Base-by-base conservation (phyloP, 2,797 vertebrate genomes). In the Picus viridis region DNA sequence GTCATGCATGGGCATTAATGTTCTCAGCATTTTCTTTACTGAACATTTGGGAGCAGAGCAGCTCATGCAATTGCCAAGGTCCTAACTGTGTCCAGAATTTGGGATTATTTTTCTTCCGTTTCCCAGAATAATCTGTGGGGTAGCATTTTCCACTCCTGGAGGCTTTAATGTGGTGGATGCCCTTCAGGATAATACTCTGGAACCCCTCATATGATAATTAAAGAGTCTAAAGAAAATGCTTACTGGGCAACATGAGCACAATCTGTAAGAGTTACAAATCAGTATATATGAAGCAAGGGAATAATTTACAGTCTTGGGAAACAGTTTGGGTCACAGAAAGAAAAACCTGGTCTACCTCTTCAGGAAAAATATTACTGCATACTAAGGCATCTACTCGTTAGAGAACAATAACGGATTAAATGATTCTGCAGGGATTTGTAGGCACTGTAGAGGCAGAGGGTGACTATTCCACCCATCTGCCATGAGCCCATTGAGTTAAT, bases 21-120 rank as follows among this genome's bases (percentile, higher is more conserved):
- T 59, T 85, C 41, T 62, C 81, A 59, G 26, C 26, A 0, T 77
- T 94, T 93, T 85, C 72, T 87, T 87, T 69, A 81, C 88, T 78
- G 70, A 94, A 51, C 45, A 9, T 92, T 68, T 92, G 87, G 79
- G 73, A 94, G 36, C 56, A 65, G 78, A 89, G 39, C 47, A 84
- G 68, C 57, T 78, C 0, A 0, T 68, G 43, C 43, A 81, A 30
- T 93, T 92, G 87, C 95, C 87, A 94, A 86, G 29, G 45, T 92
- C 68, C 41, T 91, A 86, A 86, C 85, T 51, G 64, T 70, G 64
- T 95, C 76, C 92, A 93, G 59, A 90, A 91, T 83, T 79, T 67
- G 84, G 83, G 89, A 92, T 91, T 87, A 75, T 83, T 96, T 95
- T 90, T 75, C 89, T 85, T 80, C 39, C 12, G 4, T 73, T 94